These are phyloP conservation scores for Cyanoliseus patagonus DNA, from an alignment of 2,113 vertebrate species.

Conservation along the genomic window DNA sequence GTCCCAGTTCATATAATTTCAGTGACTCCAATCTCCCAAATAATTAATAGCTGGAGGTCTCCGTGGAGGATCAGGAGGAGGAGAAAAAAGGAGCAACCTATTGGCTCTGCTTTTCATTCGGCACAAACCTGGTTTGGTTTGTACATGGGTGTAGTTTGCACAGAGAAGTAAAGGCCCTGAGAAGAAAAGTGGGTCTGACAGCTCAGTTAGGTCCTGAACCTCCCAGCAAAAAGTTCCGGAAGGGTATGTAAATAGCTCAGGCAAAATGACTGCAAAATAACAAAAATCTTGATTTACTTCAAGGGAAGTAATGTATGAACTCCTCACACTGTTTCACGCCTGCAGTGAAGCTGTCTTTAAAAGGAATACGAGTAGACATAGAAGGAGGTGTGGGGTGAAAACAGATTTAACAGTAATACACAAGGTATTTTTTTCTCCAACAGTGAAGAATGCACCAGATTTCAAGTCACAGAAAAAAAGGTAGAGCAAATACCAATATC, in stretches of 20 bases:
- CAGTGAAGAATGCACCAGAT: neutral
- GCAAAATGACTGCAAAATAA: slow-evolving; percentile 5
- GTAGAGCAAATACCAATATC: neutral
- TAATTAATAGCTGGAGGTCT: slow-evolving; percentile 30
- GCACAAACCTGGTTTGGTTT: neutral
- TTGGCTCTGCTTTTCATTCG: neutral
- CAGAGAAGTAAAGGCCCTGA: neutral
- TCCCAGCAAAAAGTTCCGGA: neutral
- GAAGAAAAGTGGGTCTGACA: neutral
- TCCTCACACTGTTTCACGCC: neutral
- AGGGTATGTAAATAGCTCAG: neutral
- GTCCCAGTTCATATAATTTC: neutral
- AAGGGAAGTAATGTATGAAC: neutral
- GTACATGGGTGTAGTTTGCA: neutral
- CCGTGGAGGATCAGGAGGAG: neutral
- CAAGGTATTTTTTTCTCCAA: neutral
- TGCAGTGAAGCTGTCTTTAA: neutral
- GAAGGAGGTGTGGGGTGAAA: neutral
- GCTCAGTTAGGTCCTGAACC: neutral
- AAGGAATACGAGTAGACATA: neutral
- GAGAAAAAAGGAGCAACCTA: neutral
- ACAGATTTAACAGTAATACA: neutral
- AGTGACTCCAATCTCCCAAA: slow-evolving; percentile 25
- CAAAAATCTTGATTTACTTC: slow-evolving; percentile 7
- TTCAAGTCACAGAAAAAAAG: neutral